Conservation (phyloP, 2,888 invertebrate genomes). For the Aphodius granarius region DNA sequence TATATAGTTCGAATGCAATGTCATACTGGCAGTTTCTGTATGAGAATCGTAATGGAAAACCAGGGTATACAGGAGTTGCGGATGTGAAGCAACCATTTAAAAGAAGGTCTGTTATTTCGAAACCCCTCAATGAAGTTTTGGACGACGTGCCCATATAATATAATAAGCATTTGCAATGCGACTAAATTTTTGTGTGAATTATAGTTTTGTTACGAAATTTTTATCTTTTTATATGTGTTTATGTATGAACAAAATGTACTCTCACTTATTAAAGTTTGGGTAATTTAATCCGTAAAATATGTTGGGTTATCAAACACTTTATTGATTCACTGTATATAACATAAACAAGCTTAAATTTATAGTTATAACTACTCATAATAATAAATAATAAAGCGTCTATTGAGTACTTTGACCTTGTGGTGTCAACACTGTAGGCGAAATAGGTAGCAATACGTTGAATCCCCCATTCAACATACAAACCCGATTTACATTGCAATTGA, state of each 20-base stretch:
- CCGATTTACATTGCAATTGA: constrained; percentile 74
- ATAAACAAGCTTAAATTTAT: neutral
- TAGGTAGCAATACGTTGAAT: constrained; percentile 72
- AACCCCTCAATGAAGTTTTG: constrained; percentile 38
- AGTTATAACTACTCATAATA: neutral
- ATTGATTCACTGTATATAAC: no score
- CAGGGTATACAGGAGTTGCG: constrained; percentile 34
- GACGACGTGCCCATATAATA: constrained; percentile 26
- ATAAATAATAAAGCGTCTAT: neutral
- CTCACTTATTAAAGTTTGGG: no score
- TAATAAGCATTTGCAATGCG: neutral
- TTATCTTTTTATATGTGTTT: no score
- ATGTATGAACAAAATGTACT: no score
- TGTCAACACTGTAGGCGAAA: constrained; percentile 62
- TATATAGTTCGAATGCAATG: constrained; percentile 39
- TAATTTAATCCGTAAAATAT: no score
- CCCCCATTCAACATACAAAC: constrained; percentile 90
- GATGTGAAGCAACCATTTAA: constrained; percentile 43
- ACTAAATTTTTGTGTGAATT: neutral
- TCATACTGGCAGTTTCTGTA: constrained; percentile 40
- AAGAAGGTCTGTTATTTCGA: constrained; percentile 40
- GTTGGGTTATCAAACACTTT: no score
- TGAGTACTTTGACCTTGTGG: constrained; percentile 31
- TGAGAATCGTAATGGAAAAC: constrained; percentile 32
- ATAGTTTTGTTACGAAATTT: neutral